Conservation (phyloP, 2,113 vertebrate genomes). For the Grallaria varia region DNA sequence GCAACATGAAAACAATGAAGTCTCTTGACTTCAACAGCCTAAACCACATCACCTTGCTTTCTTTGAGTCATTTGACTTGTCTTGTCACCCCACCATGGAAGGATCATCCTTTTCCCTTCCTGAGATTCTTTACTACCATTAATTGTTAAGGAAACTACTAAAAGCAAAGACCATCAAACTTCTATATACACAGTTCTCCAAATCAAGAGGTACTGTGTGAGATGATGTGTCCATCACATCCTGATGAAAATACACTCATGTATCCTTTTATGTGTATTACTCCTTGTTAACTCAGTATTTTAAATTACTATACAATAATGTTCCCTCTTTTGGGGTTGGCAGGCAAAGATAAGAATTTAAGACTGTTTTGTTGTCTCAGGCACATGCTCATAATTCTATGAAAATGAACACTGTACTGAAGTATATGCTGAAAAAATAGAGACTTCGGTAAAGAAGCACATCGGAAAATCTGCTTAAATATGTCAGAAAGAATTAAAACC, state of each 20-base stretch:
- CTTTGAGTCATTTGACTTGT: not conserved
- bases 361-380: not conserved
- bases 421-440: not conserved
- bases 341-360: not conserved
- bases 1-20: not conserved
- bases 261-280: not conserved
- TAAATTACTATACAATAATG: not conserved
- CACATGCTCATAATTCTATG: not conserved
- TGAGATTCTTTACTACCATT: not conserved
- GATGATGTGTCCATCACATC: not conserved
- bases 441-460: not conserved
- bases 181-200: not conserved
- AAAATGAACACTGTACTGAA: not conserved
- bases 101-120: not conserved
- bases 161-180: not conserved
- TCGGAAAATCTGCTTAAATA: constrained; percentile 18
- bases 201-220: not conserved
- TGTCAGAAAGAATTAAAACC: constrained; percentile 25
- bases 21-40: not conserved
- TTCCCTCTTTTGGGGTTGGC: not conserved
- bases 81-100: not conserved
- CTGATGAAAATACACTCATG: not conserved
- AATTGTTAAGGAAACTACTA: not conserved
- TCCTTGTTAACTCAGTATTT: constrained; percentile 16
- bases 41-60: not conserved